Evolutionary conservation across 2,888 invertebrate species (phyloP), one percentile per base, ranked within the genome.

Genomic region (Ectropis crepuscularia): DNA sequence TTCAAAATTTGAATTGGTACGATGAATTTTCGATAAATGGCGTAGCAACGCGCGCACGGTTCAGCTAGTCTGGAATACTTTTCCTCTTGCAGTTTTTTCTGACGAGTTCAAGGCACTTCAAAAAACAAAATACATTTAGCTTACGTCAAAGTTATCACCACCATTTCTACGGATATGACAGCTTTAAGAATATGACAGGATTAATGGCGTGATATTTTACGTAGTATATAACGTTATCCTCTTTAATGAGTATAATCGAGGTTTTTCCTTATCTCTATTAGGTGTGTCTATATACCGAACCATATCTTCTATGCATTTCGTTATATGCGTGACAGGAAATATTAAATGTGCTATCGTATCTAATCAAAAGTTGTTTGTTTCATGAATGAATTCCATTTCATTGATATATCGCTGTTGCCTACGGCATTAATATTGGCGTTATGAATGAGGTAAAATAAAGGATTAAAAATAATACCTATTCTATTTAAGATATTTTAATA

Each of bases 301-400:
- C 9, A 51, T 42, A 10, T 41, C 16, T 57, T 6, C 16, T n/a
- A 28, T 38, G 16, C 7, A 12, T 37, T 28, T 43, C 39, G 49
- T 50, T 43, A 10, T 47, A 48, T 37, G 42, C 42, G 42, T 12
- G 12, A 38, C 48, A 51, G 60, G 47, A 61, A 54, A 54, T 54
- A 60, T 60, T 60, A 41, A 48, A 43, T 16, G 16, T 53, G 36
- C 9, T 50, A 55, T 55, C 48, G n/a, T 12, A 55, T 54, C 61
- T 61, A 50, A 61, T 61, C 61, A 28, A 28, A 28, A 28, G 9
- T n/a, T 55, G 55, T 45, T 55, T 55, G 37, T 61, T 67, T 65
- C 49, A 53, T 61, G 55, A 66, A 62, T 65, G 61, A 55, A 43
- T 55, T 57, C 50, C 36, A 59, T 38, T 58, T 59, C 58, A 59